Percentiles rank a stretch among this genome's conserved stretches.
phyloP scores from a whole-genome alignment of 2,113 vertebrate genomes.

The Sinocyclocheilus maitianheensis region DNA sequence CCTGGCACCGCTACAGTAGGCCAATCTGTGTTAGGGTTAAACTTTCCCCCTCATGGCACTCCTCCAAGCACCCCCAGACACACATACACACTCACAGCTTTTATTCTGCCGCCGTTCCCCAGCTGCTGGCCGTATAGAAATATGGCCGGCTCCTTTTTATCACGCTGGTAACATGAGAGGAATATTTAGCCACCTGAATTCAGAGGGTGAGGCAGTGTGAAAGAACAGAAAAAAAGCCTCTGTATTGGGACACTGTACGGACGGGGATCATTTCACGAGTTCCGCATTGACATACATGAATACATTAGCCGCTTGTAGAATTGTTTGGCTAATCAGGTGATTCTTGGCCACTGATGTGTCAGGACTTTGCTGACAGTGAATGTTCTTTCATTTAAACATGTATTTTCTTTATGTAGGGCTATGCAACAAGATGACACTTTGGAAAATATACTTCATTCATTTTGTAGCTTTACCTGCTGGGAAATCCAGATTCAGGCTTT shows the following conservation, averaged over 20 bases:
- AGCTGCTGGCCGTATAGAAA: conserved; percentile 32
- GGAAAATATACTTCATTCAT: conserved; percentile 67
- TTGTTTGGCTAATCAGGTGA: conserved; percentile 21
- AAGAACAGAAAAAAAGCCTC: background rate
- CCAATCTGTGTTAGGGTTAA: conserved; percentile 43
- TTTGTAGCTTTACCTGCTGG: conserved; percentile 82
- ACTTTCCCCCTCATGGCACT: conserved; percentile 20
- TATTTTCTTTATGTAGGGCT: conserved; percentile 76
- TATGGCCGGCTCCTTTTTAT: conserved; percentile 37
- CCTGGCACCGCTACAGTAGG: conserved; percentile 45
- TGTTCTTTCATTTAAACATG: conserved; percentile 43
- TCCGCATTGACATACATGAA: background rate
- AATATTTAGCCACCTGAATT: conserved; percentile 38
- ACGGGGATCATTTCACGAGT: background rate
- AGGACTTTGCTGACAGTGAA: conserved; percentile 49
- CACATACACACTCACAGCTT: conserved; percentile 27
- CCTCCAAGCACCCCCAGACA: conserved; percentile 14
- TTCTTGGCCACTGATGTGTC: conserved; percentile 41
- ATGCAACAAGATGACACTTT: conserved; percentile 86
- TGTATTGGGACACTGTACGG: background rate
- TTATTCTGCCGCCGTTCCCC: conserved; percentile 24
- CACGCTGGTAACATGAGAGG: conserved; percentile 32
- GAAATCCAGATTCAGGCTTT: conserved; percentile 80
- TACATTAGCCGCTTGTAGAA: background rate
- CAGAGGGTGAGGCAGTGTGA: conserved; percentile 1